These are phyloP conservation scores for Rhamnusium bicolor DNA, from an alignment of 2,888 invertebrate genomes.

Conservation along the genomic window DNA sequence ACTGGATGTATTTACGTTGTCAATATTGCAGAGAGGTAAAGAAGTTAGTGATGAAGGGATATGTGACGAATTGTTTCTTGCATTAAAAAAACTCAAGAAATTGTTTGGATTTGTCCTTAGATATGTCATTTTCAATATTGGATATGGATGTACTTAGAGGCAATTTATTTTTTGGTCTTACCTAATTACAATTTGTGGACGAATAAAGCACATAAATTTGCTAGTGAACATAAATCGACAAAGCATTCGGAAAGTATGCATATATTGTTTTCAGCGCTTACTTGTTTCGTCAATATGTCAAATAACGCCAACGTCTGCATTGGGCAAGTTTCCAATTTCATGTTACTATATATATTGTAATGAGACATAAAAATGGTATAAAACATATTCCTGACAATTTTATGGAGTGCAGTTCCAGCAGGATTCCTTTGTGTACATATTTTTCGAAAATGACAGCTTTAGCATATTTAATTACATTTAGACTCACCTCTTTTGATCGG, in stretches of 20 bases:
- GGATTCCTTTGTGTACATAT: neutral
- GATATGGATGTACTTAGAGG: too few species aligned
- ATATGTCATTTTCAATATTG: too few species aligned
- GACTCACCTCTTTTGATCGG: constrained; percentile 55
- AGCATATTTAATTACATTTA: neutral
- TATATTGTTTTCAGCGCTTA: constrained; percentile 7
- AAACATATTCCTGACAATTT: neutral
- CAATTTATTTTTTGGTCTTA: too few species aligned
- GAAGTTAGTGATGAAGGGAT: too few species aligned
- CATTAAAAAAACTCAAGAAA: too few species aligned
- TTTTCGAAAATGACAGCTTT: neutral
- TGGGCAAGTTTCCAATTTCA: constrained; percentile 35
- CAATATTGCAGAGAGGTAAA: too few species aligned
- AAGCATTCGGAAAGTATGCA: constrained; percentile 2
- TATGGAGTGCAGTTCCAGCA: neutral
- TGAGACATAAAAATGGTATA: neutral
- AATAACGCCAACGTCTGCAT: neutral
- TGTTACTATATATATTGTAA: constrained; percentile 12
- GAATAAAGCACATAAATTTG: too few species aligned
- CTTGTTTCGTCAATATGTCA: constrained; percentile 21
- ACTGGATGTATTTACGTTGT: too few species aligned
- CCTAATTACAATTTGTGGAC: too few species aligned
- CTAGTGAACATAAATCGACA: neutral
- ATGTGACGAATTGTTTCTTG: too few species aligned
- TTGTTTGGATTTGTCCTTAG: too few species aligned